Percentiles rank a stretch among this genome's conserved stretches.
Evolutionary conservation across 2,113 vertebrate species (phyloP).

Genomic region (Elephas maximus): DNA sequence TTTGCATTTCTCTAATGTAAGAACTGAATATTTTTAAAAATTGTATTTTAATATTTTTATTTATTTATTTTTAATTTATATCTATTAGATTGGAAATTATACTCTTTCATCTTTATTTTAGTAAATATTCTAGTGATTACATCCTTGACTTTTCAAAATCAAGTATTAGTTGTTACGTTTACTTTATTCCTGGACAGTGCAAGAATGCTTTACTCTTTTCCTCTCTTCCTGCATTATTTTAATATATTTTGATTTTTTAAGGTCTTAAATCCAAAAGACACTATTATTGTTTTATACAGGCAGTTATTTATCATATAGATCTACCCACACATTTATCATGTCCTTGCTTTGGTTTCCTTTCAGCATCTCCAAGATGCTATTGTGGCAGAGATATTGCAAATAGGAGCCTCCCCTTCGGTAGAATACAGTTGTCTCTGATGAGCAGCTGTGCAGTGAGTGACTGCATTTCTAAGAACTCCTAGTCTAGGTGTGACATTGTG

Average conservation of each 20-base stretch:
- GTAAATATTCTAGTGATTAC: not conserved
- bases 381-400: not conserved
- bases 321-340: not conserved
- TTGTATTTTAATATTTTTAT: too few species aligned
- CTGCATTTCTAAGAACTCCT: not conserved
- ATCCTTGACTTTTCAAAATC: not conserved
- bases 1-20: too few species aligned
- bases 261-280: not conserved
- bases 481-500: not conserved
- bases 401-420: not conserved
- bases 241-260: not conserved
- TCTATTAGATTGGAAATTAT: too few species aligned
- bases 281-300: not conserved
- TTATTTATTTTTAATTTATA: too few species aligned
- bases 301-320: not conserved
- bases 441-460: not conserved
- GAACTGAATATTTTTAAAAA: too few species aligned
- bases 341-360: not conserved
- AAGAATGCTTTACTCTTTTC: not conserved
- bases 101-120: too few species aligned
- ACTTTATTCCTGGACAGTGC: not conserved
- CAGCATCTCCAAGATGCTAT: not conserved
- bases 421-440: not conserved
- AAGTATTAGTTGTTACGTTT: not conserved
- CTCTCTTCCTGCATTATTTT: constrained; percentile 18